Evolutionary conservation across 2,888 invertebrate species (phyloP).

Genomic region (Subacronicta megacephala): DNA sequence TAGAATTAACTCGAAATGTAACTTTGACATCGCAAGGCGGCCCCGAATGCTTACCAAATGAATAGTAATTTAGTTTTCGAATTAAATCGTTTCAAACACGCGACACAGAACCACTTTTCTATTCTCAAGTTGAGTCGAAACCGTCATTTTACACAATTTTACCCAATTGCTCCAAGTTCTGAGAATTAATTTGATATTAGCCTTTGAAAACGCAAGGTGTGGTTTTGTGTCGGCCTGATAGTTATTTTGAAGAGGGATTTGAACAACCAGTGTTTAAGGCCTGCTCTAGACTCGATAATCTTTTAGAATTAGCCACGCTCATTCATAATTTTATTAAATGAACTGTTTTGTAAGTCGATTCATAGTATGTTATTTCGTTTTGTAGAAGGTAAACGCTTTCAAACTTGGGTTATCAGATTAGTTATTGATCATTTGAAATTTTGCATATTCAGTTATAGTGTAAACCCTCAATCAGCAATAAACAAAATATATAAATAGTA

Average conservation of each 20-base stretch:
- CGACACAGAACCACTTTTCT: conserved; percentile 89
- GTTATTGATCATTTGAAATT: conserved; percentile 36
- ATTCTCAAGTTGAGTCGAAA: conserved; percentile 84
- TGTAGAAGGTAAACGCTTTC: conserved; percentile 53
- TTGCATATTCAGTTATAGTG: conserved; percentile 31
- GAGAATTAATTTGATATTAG: conserved; percentile 89
- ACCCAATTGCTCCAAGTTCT: conserved; percentile 88
- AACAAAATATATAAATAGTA: background rate
- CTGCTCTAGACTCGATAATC: conserved; percentile 81
- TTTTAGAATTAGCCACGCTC: conserved; percentile 76
- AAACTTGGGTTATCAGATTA: conserved; percentile 34
- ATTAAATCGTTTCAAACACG: conserved; percentile 89
- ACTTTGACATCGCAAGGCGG: conserved; percentile 84
- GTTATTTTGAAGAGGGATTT: conserved; percentile 85
- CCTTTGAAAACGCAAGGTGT: conserved; percentile 89
- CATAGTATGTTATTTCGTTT: conserved; percentile 63
- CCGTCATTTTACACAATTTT: conserved; percentile 90
- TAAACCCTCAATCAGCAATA: background rate
- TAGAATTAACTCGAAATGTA: conserved; percentile 77
- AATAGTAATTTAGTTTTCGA: conserved; percentile 88
- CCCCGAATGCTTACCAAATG: conserved; percentile 86
- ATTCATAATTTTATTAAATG: conserved; percentile 73
- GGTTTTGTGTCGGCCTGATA: conserved; percentile 82
- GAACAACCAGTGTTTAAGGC: conserved; percentile 82
- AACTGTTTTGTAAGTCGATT: conserved; percentile 56